Base-by-base conservation (phyloP, 2,888 invertebrate species). In the Cerceris ruficornis region DNA sequence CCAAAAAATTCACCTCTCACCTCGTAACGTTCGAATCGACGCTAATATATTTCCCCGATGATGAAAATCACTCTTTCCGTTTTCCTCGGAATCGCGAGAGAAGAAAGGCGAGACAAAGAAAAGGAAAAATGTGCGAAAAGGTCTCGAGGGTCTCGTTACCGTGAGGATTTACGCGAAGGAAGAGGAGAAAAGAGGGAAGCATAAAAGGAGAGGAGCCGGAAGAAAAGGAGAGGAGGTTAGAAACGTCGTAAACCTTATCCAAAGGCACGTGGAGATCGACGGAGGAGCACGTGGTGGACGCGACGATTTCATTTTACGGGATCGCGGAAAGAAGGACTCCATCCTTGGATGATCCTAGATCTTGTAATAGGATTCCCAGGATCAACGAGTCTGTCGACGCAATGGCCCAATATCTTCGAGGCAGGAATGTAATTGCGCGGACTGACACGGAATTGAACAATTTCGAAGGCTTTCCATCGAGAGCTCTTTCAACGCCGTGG, bases 241-340 rank as follows among this genome's bases (percentile, higher is more conserved):
- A 50, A 17, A 52, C 60, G 69, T 77, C 82, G 73, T 77, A 74
- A 82, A 72, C 61, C 58, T 64, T 75, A 57, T 58, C 69, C 69
- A 71, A 72, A 54, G 75, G 71, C 82, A 82, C 78, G 82, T 73
- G 78, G 73, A 73, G 77, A 77, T 84, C 78, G 82, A 79, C 73
- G 70, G 57, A 59, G 60, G 55, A 41, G 67, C 71, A 69, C 72
- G 76, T 75, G 80, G 72, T 73, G 82, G 77, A 80, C 69, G 75
- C 70, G 81, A 75, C 80, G 82, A 82, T 85, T 81, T 76, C 82
- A 81, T 82, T 86, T 85, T 80, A 84, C 76, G 80, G 73, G 77
- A 82, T 80, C 70, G 78, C 69, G 52, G 54, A 62, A 57, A 66
- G 57, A 75, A 64, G 57, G 54, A 75, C 79, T 69, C 74, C 62